These are phyloP conservation scores for Trichonephila clavipes DNA, from an alignment of 1,140 invertebrate species.

Conservation along the genomic window DNA sequence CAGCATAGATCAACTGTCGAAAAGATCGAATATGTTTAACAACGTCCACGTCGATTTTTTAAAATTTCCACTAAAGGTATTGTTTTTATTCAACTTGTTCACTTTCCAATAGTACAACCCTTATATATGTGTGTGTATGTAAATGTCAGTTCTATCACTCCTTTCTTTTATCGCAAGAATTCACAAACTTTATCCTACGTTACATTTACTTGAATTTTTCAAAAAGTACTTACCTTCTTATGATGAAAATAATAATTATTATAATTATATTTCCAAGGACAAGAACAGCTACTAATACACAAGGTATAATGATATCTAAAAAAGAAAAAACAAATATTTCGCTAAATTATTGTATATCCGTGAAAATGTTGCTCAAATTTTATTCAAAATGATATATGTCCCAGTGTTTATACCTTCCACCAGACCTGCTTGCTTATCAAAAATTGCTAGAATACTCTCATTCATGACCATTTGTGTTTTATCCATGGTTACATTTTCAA, in stretches of 20 bases:
- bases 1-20: too few relatives aligned
- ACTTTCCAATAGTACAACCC: too few relatives aligned
- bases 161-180: too few relatives aligned
- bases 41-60: too few relatives aligned
- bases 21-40: too few relatives aligned
- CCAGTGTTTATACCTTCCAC: background rate
- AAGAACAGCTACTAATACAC: slow-evolving; percentile 78
- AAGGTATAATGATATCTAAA: slow-evolving; percentile 77
- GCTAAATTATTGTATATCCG: background rate
- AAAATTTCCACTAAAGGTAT: too few relatives aligned
- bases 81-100: too few relatives aligned
- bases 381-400: background rate
- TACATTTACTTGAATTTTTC: background rate
- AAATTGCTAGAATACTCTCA: background rate
- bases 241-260: slow-evolving; percentile 78
- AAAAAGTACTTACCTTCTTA: slow-evolving; percentile 60
- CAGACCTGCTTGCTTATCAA: background rate
- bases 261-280: slow-evolving; percentile 79
- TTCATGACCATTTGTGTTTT: background rate
- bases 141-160: too few relatives aligned
- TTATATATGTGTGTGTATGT: too few relatives aligned
- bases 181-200: too few relatives aligned
- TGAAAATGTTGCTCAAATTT: too few relatives aligned
- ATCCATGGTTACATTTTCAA: background rate
- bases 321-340: background rate